Evolutionary conservation across 2,888 invertebrate genomes (phyloP).

Genomic region (Drosophila subquinaria): DNA sequence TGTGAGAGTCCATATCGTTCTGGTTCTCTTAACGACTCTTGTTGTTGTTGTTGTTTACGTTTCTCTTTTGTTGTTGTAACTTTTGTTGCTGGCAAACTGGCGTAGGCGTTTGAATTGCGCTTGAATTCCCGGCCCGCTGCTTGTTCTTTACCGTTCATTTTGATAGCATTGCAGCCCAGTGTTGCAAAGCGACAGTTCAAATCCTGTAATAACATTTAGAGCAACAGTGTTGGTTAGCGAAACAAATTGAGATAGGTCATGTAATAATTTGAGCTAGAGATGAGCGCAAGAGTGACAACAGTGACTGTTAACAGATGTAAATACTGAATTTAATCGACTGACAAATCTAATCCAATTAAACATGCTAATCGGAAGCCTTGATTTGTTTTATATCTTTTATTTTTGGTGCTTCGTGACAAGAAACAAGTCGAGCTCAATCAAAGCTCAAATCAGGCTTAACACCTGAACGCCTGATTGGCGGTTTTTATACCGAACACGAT

Average conservation of each 20-base stretch:
- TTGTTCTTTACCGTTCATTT: slow-evolving; percentile 66
- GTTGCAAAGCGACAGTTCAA: slow-evolving; percentile 35
- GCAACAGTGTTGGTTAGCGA: slow-evolving; percentile 35
- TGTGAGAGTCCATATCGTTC: slow-evolving; percentile 78
- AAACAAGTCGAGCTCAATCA: slow-evolving; percentile 4
- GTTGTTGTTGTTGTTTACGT: slow-evolving; percentile 38
- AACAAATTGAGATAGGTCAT: slow-evolving; percentile 37
- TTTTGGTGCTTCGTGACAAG: slow-evolving; percentile 1
- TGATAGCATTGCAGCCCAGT: slow-evolving; percentile 60
- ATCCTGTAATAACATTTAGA: slow-evolving; percentile 37
- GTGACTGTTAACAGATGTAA: slow-evolving; percentile 12
- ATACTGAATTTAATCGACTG: not conserved
- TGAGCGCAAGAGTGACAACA: slow-evolving; percentile 12
- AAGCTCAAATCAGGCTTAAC: slow-evolving; percentile 22
- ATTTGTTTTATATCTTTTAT: not conserved
- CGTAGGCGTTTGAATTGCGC: slow-evolving; percentile 72
- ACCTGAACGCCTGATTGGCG: slow-evolving; percentile 25
- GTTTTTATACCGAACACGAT: slow-evolving; percentile 23
- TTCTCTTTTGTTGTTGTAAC: slow-evolving; percentile 28
- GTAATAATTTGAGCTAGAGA: slow-evolving; percentile 11
- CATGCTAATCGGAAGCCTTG: slow-evolving; percentile 20
- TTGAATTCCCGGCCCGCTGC: slow-evolving; percentile 68
- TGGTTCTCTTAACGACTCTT: slow-evolving; percentile 41
- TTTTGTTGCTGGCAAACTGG: slow-evolving; percentile 64
- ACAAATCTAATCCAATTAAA: slow-evolving; percentile 8